Conservation (phyloP, 2,888 invertebrate genomes). For the Cataglyphis albicans region DNA sequence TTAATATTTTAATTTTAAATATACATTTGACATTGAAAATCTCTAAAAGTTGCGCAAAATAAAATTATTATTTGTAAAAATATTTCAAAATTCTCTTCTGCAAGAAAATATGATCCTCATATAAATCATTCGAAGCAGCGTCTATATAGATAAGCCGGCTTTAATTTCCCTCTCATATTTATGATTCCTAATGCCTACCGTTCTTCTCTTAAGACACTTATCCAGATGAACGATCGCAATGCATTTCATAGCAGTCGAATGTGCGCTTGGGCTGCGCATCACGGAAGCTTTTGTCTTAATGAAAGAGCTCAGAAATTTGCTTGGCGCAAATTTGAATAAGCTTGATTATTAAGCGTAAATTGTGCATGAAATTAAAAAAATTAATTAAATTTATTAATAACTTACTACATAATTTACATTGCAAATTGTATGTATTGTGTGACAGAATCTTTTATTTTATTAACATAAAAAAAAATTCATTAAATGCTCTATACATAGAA, state of each 20-base stretch:
- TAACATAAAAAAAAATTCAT: background rate
- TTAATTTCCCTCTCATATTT: conserved; percentile 48
- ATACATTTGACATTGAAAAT: conserved; percentile 7
- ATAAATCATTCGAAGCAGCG: conserved; percentile 33
- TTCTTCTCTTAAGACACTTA: conserved; percentile 41
- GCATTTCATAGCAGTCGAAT: conserved; percentile 40
- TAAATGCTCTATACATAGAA: background rate
- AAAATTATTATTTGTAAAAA: conserved; percentile 9
- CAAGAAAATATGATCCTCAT: conserved; percentile 17
- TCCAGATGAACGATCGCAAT: conserved; percentile 42
- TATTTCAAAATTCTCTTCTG: background rate
- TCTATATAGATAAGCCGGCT: conserved; percentile 33
- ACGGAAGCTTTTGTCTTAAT: conserved; percentile 1
- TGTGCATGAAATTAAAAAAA: conserved; percentile 13
- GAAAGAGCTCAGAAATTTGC: background rate
- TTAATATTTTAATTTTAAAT: conserved; percentile 19
- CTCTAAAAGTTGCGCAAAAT: background rate
- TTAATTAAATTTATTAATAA: background rate
- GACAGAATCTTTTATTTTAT: background rate
- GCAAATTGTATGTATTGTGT: background rate
- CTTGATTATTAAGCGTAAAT: conserved; percentile 8
- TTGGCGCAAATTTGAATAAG: background rate
- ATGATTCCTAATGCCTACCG: conserved; percentile 39
- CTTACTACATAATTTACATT: conserved; percentile 2
- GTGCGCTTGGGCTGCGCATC: conserved; percentile 12